phyloP scores from a whole-genome alignment of 2,797 vertebrate species.

The Intellagama lesueurii region DNA sequence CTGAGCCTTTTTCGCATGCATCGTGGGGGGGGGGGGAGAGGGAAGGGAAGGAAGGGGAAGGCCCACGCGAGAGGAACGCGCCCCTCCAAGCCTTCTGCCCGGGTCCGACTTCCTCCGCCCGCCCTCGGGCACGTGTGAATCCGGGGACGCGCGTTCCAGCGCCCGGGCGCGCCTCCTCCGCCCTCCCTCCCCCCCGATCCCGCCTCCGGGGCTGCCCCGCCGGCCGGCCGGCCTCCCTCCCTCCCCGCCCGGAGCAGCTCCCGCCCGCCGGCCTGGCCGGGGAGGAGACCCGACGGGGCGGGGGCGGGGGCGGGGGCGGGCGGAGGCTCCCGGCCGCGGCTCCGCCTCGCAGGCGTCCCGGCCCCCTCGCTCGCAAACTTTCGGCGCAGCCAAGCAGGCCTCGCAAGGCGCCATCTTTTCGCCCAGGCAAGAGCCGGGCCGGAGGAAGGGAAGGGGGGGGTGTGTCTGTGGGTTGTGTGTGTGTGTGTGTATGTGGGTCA shows the following conservation, averaged over 20 bases:
- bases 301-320: neutral
- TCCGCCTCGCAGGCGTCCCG: neutral
- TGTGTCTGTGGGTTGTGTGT: too few relatives aligned
- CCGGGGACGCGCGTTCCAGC: neutral
- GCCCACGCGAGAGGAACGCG: neutral
- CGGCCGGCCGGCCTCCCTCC: neutral
- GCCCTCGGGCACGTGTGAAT: neutral
- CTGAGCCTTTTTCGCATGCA: too few relatives aligned
- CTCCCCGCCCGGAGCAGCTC: accelerated
- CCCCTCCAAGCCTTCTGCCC: too few relatives aligned
- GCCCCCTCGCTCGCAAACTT: slow-evolving; percentile 26
- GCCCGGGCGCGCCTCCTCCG: neutral
- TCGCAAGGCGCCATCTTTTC: slow-evolving; percentile 35
- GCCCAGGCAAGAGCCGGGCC: too few relatives aligned
- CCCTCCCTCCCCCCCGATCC: neutral
- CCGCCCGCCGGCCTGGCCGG: neutral
- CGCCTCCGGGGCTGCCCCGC: neutral
- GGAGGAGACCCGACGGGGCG: slow-evolving; percentile 1
- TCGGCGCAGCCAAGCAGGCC: neutral
- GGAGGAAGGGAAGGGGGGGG: neutral
- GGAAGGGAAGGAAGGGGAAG: too few relatives aligned
- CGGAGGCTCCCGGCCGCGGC: neutral
- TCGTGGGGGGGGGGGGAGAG: too few relatives aligned
- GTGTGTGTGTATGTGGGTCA: too few relatives aligned
- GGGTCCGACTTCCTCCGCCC: too few relatives aligned